These are phyloP conservation scores for Chaenogobius annularis DNA, from an alignment of 2,113 vertebrate genomes.

Conservation along the genomic window DNA sequence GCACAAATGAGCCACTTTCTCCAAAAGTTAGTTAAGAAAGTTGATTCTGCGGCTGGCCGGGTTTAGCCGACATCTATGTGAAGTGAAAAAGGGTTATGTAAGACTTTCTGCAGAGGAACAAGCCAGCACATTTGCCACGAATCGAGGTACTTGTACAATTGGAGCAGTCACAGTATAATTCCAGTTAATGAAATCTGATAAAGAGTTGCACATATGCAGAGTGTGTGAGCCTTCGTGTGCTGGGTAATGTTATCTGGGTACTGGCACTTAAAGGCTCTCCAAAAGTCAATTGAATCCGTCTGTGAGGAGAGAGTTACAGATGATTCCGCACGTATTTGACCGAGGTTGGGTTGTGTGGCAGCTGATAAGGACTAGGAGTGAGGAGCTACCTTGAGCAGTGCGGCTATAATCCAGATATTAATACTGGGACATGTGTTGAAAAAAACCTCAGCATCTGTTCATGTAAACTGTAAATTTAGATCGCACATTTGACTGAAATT, in stretches of 20 bases:
- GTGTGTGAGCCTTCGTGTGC: background rate
- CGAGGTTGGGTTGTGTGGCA: background rate
- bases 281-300: slow-evolving; percentile 12
- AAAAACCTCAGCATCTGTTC: no score
- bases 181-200: slow-evolving; percentile 28
- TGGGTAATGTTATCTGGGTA: background rate
- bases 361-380: background rate
- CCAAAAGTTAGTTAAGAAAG: background rate
- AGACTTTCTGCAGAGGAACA: background rate
- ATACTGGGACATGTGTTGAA: background rate
- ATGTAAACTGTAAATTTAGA: no score
- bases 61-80: background rate
- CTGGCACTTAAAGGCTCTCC: background rate
- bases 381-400: background rate
- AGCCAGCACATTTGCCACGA: slow-evolving; percentile 4
- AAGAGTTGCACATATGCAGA: slow-evolving; percentile 5
- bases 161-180: slow-evolving; percentile 20
- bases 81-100: background rate
- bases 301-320: slow-evolving; percentile 1
- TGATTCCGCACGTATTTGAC: background rate
- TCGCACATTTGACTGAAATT: no score
- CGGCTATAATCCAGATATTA: background rate
- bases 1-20: background rate
- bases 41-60: background rate
- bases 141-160: slow-evolving; percentile 7